These are phyloP conservation scores for Raja brachyura DNA, from an alignment of 2,113 vertebrate genomes.

Conservation along the genomic window DNA sequence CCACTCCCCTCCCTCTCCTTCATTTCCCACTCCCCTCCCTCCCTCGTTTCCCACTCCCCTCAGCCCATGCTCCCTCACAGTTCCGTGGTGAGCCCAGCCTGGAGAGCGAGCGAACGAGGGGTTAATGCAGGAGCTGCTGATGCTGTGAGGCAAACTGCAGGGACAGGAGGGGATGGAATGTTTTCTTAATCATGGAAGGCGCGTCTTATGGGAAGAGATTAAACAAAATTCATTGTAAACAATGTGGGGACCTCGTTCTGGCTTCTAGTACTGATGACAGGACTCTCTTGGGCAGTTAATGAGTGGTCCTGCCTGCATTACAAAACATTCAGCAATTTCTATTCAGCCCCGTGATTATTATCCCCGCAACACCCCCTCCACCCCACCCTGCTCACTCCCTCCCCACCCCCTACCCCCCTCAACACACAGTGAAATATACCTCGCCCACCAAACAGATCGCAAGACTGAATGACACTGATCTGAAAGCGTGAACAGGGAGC, in stretches of 20 bases:
- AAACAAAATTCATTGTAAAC: constrained; percentile 1
- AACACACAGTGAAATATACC: not conserved
- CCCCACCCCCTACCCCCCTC: not conserved
- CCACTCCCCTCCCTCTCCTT: no score
- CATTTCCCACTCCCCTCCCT: not conserved
- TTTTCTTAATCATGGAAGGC: not conserved
- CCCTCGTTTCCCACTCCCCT: not conserved
- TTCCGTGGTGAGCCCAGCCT: not conserved
- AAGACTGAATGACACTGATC: constrained; percentile 4
- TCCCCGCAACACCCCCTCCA: not conserved
- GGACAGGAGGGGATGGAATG: not conserved
- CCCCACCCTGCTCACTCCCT: not conserved
- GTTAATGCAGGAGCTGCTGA: not conserved
- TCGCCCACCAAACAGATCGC: not conserved
- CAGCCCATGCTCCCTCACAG: no score
- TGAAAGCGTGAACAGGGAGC: not conserved
- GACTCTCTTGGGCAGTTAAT: not conserved
- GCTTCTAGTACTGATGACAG: not conserved
- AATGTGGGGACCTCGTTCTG: not conserved
- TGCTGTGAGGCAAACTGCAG: not conserved
- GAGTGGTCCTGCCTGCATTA: not conserved
- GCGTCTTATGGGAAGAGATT: not conserved
- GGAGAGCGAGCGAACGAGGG: not conserved
- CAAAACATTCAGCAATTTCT: constrained; percentile 27
- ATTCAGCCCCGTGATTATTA: not conserved